These are phyloP conservation scores for Protosalanx chinensis DNA, from an alignment of 2,797 vertebrate genomes.

Conservation along the genomic window DNA sequence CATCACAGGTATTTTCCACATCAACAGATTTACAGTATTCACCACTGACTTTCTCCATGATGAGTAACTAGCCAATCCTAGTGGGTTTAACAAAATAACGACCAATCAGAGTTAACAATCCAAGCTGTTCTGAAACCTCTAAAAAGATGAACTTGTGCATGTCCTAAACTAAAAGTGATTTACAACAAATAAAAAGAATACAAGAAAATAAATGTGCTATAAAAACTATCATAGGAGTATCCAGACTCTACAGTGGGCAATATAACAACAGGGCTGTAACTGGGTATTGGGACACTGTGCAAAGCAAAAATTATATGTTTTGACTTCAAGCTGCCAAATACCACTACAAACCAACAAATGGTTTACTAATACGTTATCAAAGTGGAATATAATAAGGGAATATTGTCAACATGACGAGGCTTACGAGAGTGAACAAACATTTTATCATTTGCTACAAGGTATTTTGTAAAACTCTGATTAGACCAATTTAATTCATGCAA, in stretches of 20 bases:
- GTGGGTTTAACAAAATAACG: conserved; percentile 1
- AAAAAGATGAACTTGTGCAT: neutral
- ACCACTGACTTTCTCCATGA: too few relatives aligned
- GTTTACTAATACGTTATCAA: neutral
- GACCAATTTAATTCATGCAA: neutral
- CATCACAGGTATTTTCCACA: neutral
- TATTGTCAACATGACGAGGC: neutral
- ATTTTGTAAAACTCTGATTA: neutral
- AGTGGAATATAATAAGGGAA: neutral
- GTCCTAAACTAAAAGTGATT: conserved; percentile 13
- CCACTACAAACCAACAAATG: neutral
- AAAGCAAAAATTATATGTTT: neutral
- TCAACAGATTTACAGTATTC: neutral
- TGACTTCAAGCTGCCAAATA: conserved; percentile 6
- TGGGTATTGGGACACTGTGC: neutral
- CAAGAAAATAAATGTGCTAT: conserved; percentile 2
- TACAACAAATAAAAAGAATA: conserved; percentile 11
- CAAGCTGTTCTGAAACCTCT: neutral
- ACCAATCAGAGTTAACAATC: conserved; percentile 13
- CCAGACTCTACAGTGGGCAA: neutral
- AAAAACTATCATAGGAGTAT: neutral
- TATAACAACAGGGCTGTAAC: neutral
- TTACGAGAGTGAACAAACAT: neutral
- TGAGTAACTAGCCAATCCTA: neutral
- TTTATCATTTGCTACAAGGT: neutral